Evolutionary conservation across 2,888 invertebrate genomes (phyloP), one percentile per base, ranked within the genome.

Genomic region (Plebejus anna): DNA sequence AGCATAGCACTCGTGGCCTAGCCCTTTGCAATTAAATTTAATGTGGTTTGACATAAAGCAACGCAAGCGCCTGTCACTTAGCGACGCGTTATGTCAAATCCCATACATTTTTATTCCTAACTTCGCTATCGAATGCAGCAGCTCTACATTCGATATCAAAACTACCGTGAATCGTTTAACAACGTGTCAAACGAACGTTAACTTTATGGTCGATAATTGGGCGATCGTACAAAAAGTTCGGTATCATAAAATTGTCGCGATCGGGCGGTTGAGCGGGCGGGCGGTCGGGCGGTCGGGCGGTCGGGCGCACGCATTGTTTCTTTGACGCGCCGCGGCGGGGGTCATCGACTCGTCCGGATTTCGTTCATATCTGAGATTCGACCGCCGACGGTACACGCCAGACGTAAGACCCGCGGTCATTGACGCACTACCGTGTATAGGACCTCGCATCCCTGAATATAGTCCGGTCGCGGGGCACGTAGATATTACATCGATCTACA

Each of bases 271-370:
- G 55, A 4, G 61, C 28, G 28, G 22, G 6, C 1, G 28, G 22
- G 81, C 81, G 81, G 77, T 80, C 79, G 78, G 84, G 80, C 85
- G 85, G n/a, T n/a, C 1, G 28, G 22, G 81, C 81, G 81, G 77
- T 80, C 79, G 78, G 84, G 80, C 85, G 85, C 83, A 84, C 88
- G 90, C 90, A 90, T 90, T 92, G 91, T 91, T 89, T 86, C 90
- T 92, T 92, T 91, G 92, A 90, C 87, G 88, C 86, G 88, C 90
- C 90, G 91, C 86, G 82, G 86, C 86, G 82, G 86, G 89, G 92
- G 92, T 92, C 91, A 88, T 88, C 87, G 92, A 90, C 91, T 89
- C 90, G 88, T 87, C 88, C 87, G 92, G 90, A 92, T 92, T 92
- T 91, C 91, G 91, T 91, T 87, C 90, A 88, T 87, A 88, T 87